Base-by-base conservation (phyloP, 2,888 invertebrate genomes). In the Pheosia gnoma region DNA sequence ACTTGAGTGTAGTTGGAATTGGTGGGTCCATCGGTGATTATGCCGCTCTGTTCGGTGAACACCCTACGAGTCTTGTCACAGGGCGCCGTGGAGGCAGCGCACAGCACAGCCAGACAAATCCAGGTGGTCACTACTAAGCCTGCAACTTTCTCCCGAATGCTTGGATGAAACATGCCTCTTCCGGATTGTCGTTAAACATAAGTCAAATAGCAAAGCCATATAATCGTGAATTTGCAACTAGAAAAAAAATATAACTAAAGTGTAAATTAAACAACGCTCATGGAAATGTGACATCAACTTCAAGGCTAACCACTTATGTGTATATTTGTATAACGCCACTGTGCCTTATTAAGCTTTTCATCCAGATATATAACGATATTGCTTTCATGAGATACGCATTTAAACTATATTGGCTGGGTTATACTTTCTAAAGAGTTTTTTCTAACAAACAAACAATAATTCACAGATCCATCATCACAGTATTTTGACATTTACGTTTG, bases 1-100 rank as follows among this genome's bases (percentile, higher is more conserved):
- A 94, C 94, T 93, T 96, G 97, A 59, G 97, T 98, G 86, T 98
- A 98, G 86, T 98, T 97, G 45, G 96, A 96, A 68, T 96, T 97
- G 70, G 96, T 95, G 41, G 97, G 97, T 58, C 98, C 98, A 94
- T 98, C 98, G 67, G 97, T 97, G 77, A 98, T 97, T 74, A 97
- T 95, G 57, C 98, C 98, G 94, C 96, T 97, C 57, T 96, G 95
- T 66, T 96, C 96, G 25, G 96, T 96, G 78, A 97, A 96, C 53
- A 97, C 95, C 86, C 96, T 95, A 77, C 98, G 95, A 66, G 97
- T 96, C 83, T 97, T 96, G 94, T 98, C 97, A 93, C 98, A 98
- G 72, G 97, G 96, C 71, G 95, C 94, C 63, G 93, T 90, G 72
- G 90, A 91, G 68, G 94, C 93, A 75, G 91, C 88, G 81, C 93